Evolutionary conservation across 1,140 invertebrate genomes (phyloP), one percentile per base, ranked within the genome.

Genomic region (Papilio glaucus): DNA sequence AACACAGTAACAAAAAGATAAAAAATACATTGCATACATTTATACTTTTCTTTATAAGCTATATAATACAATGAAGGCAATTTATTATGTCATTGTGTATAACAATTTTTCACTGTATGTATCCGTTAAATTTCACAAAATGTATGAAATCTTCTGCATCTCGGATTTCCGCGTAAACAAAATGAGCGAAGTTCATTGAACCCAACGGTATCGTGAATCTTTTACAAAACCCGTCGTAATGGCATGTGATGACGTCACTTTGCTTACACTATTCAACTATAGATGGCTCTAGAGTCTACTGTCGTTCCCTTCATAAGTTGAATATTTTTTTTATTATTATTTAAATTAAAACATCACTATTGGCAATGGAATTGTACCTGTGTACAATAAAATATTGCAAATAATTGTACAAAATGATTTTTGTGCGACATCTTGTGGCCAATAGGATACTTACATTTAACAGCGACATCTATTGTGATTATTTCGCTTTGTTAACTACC

Each of bases 131-230:
- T 72, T 33, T 33, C 15, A 67, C 75, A 71, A 71, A 80, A 79
- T 72, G 76, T 69, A 60, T 62, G 65, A 65, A 75, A 77, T 78
- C 77, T 77, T 83, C 75, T 72, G 76, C 70, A 73, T 78, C 67
- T 76, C 70, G 42, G 67, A 72, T 85, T 88, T 78, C 82, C 88
- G 84, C 85, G 87, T 89, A 90, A 92, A 92, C 88, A 89, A 90
- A 89, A 85, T 77, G 74, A 80, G 62, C 21, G 53, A 57, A 57
- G 89, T 84, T 86, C 88, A 74, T 83, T 85, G 83, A 90, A 87
- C 88, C 83, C 90, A 92, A 92, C 90, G 90, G 90, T 92, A 92
- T 85, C 77, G 78, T 76, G 80, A 79, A 79, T 85, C 85, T 83
- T 87, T 69, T 87, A 78, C 76, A 81, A 81, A 84, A 83, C 85